Evolutionary conservation across 2,113 vertebrate genomes (phyloP).

Genomic region (Megaceryle torquata): DNA sequence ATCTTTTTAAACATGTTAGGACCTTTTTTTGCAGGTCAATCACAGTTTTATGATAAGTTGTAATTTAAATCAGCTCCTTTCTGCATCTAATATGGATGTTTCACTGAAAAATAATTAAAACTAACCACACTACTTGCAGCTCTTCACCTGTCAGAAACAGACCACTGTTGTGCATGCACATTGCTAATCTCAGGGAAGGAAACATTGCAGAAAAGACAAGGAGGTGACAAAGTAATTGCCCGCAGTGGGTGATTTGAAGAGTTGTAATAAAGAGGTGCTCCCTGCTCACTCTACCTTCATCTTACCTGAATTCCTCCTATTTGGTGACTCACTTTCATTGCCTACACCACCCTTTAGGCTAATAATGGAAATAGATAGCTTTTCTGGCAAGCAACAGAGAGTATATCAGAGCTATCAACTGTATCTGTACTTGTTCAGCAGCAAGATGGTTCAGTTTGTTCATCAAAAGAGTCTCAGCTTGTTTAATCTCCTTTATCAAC

Average conservation of each 20-base stretch:
- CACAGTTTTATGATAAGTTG: constrained; percentile 52
- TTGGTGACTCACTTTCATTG: neutral
- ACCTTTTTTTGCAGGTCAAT: constrained; percentile 54
- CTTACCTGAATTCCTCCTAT: constrained; percentile 42
- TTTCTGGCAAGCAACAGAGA: constrained; percentile 18
- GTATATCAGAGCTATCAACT: neutral
- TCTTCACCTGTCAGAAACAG: neutral
- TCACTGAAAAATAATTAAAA: constrained; percentile 59
- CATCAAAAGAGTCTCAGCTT: constrained; percentile 47
- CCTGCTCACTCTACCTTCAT: neutral
- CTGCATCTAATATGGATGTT: constrained; percentile 24
- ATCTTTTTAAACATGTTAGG: constrained; percentile 38
- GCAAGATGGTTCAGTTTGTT: constrained; percentile 18
- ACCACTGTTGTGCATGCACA: neutral
- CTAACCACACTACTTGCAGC: neutral
- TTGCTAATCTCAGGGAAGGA: constrained; percentile 28
- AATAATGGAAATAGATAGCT: constrained; percentile 21
- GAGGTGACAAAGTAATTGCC: constrained; percentile 50
- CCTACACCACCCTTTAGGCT: neutral
- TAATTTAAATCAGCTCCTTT: constrained; percentile 66
- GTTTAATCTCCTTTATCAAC: constrained; percentile 46
- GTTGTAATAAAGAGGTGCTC: neutral
- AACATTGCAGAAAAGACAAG: constrained; percentile 1
- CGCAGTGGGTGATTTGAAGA: neutral
- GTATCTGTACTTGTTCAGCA: constrained; percentile 14